Base-by-base conservation (phyloP, 2,797 vertebrate species). In the Crocidura indochinensis region DNA sequence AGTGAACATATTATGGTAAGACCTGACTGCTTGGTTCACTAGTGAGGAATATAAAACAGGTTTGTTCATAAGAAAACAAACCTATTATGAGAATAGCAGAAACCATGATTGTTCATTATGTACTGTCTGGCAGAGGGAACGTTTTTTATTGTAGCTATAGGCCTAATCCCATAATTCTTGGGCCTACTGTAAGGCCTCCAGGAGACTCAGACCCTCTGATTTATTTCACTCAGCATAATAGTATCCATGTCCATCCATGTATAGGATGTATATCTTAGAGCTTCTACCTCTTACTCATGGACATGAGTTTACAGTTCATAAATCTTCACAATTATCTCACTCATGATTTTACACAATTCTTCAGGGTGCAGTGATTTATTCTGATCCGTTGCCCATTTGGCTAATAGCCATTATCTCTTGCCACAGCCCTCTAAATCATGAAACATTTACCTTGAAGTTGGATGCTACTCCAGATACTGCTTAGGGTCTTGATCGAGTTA, bases 31-130 rank as follows among this genome's bases (percentile, higher is more conserved):
- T n/a, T 93, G 76, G 56, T 38, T 19, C 51, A 67, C 74, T 83
- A 79, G 27, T 47, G 88, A 82, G 31, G 71, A 20, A 44, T 86
- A 6, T 31, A 93, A 85, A 72, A 90, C 10, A 29, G 84, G 53
- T 6, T 67, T 56, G 14, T 62, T 65, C 68, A 49, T 65, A 56
- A 92, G 49, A 46, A 22, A 31, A 71, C 17, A 71, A 38, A 12
- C n/a, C 38, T 89, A 38, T 38, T 38, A 2, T 67, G 51, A 47
- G 49, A 94, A 78, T 62, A 24, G 26, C 65, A 94, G 60, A 84
- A 71, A 46, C 22, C 64, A 20, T 68, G 20, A 62, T 19, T 67
- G 27, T 68, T 92, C 26, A 22, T 26, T 10, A 49, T 1, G 2
- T 20, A 76, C 53, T 4, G 14, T 76, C 27, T 56, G 11, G 51